These are phyloP conservation scores for Prunella strophiata DNA, from an alignment of 2,797 vertebrate species.

Conservation along the genomic window DNA sequence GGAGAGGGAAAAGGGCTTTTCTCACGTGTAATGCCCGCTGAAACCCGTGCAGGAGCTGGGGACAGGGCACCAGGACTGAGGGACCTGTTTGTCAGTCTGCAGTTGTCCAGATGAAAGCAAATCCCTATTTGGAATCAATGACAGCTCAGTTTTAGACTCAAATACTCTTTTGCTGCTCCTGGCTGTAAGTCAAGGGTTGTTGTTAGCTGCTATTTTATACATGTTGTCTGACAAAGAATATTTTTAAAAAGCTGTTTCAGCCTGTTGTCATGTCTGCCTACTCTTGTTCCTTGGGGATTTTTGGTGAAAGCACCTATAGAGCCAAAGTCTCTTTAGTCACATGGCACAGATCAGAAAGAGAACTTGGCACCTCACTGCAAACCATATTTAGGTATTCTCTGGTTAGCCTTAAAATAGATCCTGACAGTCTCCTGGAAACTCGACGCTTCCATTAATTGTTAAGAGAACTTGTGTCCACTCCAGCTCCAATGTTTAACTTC, in stretches of 20 bases:
- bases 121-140: not conserved
- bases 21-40: accelerated
- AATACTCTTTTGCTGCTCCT: not conserved
- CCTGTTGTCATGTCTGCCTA: not conserved
- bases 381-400: conserved; percentile 57
- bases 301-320: not conserved
- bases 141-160: not conserved
- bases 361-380: not conserved
- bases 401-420: conserved; percentile 50
- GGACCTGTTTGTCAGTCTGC: not conserved
- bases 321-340: not conserved
- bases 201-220: not conserved
- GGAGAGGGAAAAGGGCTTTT: not conserved
- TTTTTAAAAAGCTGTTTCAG: not conserved
- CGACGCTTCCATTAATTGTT: not conserved
- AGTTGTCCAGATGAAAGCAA: not conserved
- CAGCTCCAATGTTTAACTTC: not conserved
- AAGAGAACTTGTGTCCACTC: not conserved
- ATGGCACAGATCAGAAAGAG: not conserved
- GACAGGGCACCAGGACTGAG: not conserved
- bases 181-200: not conserved
- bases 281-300: not conserved
- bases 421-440: conserved; percentile 46
- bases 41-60: not conserved
- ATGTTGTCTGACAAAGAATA: not conserved